Base-by-base conservation (phyloP, 2,888 invertebrate species). In the Girardia tigrina region DNA sequence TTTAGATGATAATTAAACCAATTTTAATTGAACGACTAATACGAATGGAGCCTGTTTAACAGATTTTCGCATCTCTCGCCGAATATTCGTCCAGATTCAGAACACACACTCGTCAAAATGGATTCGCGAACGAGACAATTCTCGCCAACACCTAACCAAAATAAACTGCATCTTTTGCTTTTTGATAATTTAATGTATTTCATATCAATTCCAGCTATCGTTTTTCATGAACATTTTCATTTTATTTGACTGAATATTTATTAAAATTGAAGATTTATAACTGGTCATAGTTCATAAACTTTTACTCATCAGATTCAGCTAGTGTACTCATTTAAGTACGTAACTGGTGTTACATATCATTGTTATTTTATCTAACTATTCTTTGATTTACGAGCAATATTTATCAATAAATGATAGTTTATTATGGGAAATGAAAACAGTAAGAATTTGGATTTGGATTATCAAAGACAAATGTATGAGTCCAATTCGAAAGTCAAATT, bases 401-500 rank as follows among this genome's bases (percentile, higher is more conserved):
- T 36, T 36, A 12, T 36, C 16, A 36, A 36, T 36, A 36, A 36
- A 36, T 36, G 36, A 36, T 36, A 36, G 36, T 36, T 16, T 12
- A 36, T 56, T 56, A 56, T 56, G 56, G 56, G 56, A n/a, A 56
- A 56, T 56, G 56, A 56, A 56, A 56, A 16, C 56, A 56, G 56
- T 56, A 56, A 56, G 23, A 56, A 4, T 16, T 56, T 56, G 56
- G 56, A 56, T 56, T 56, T 56, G n/a, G 56, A 56, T 20, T 56
- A 56, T n/a, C 56, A 56, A 12, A 56, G 56, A 56, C n/a, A 56
- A 56, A 6, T 56, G 4, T 56, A 56, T 56, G 56, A 23, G 23
- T 56, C 56, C n/a, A 23, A 56, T 56, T 16, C 56, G n/a, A 56
- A 56, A 56, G n/a, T 56, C n/a, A 56, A 56, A 56, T 2, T 56